Evolutionary conservation across 2,888 invertebrate species (phyloP).

Genomic region (Pachycephus smyrnensis): DNA sequence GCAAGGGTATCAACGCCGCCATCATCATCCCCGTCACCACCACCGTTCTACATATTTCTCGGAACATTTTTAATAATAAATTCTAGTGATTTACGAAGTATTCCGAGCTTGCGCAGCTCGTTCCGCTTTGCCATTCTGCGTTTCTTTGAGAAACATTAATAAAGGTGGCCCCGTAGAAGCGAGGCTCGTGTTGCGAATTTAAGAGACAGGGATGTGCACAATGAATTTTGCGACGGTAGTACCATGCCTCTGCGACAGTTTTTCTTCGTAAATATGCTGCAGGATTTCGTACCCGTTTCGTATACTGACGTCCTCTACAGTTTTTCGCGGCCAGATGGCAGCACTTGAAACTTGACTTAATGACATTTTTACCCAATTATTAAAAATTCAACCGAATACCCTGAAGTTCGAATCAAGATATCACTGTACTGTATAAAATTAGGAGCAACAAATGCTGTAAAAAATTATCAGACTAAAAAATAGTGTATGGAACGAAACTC

Average conservation of each 20-base stretch:
- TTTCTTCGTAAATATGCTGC: background rate
- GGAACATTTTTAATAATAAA: constrained; percentile 8
- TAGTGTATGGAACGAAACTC: background rate
- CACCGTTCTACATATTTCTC: constrained; percentile 8
- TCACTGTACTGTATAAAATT: background rate
- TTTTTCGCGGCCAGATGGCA: background rate
- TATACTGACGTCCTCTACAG: background rate
- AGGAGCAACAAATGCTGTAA: background rate
- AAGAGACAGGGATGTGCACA: constrained; percentile 11
- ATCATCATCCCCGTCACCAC: background rate
- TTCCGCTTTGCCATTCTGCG: constrained; percentile 11
- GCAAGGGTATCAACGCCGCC: background rate
- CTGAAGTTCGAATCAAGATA: background rate
- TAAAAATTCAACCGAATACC: too few species aligned
- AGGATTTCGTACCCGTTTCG: background rate
- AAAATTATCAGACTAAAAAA: background rate
- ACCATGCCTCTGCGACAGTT: background rate
- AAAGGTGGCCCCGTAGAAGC: background rate
- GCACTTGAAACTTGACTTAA: background rate
- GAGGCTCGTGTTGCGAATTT: constrained; percentile 24
- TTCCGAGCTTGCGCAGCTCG: background rate
- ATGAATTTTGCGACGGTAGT: background rate
- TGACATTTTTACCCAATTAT: too few species aligned
- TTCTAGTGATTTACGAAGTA: constrained; percentile 11
- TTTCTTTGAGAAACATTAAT: constrained; percentile 3